phyloP scores from a whole-genome alignment of 2,888 invertebrate genomes.

The Nesidiocoris tenuis region DNA sequence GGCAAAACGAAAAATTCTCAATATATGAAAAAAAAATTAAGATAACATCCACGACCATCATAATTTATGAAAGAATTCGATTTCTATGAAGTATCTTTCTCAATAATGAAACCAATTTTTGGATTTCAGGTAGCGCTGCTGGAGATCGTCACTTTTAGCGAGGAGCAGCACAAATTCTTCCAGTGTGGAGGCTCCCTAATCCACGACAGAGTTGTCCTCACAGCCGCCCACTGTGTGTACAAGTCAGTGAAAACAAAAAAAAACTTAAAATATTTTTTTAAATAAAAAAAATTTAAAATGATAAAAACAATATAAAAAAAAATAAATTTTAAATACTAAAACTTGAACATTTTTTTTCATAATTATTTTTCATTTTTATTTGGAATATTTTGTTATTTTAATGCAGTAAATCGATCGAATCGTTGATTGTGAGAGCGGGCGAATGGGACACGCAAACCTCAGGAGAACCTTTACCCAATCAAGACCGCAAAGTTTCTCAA shows the following conservation, averaged over 20 bases:
- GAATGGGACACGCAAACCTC: slow-evolving; percentile 82
- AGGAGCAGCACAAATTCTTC: slow-evolving; percentile 62
- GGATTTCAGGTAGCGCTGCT: slow-evolving; percentile 67
- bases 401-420: slow-evolving; percentile 46
- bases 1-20: too few relatives aligned
- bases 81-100: too few relatives aligned
- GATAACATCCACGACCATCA: too few relatives aligned
- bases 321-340: background rate
- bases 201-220: slow-evolving; percentile 71
- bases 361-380: background rate
- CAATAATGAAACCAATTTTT: too few relatives aligned
- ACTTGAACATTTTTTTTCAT: background rate
- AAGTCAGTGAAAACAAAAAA: slow-evolving; percentile 54
- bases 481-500: slow-evolving; percentile 62
- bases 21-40: too few relatives aligned
- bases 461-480: slow-evolving; percentile 67
- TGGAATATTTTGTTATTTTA: background rate
- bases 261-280: slow-evolving; percentile 15
- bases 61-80: too few relatives aligned
- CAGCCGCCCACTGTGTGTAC: slow-evolving; percentile 75
- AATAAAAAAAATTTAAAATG: background rate
- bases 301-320: background rate
- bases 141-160: slow-evolving; percentile 58
- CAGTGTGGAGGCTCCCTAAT: slow-evolving; percentile 80
- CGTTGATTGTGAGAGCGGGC: slow-evolving; percentile 65